Conservation (phyloP, 2,797 vertebrate species). For the Pantherophis alleghaniensis region DNA sequence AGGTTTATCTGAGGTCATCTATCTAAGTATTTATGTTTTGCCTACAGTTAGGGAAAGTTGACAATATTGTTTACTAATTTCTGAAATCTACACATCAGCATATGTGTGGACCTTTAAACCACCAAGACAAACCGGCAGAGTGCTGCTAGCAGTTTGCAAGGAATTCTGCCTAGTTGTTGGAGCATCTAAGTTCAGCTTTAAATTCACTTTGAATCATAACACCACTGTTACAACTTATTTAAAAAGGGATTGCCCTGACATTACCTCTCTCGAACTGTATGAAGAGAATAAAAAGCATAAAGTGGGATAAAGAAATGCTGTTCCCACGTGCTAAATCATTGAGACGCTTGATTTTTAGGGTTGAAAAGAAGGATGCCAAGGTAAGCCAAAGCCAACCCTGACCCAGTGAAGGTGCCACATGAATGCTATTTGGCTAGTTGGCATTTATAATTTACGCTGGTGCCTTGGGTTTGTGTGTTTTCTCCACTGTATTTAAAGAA, state of each 20-base stretch:
- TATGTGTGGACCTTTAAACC: background rate
- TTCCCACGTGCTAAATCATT: background rate
- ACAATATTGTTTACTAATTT: constrained; percentile 49
- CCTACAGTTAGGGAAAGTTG: constrained; percentile 53
- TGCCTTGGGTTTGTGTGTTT: constrained; percentile 49
- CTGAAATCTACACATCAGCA: constrained; percentile 44
- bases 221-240: no score
- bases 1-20: constrained; percentile 50
- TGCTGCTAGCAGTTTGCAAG: background rate
- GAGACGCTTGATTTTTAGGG: constrained; percentile 20
- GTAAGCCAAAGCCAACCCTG: constrained; percentile 32
- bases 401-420: constrained; percentile 51
- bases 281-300: background rate
- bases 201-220: background rate
- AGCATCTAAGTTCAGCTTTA: background rate
- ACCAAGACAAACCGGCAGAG: constrained; percentile 20
- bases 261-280: background rate
- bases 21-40: constrained; percentile 11
- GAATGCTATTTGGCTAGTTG: constrained; percentile 35
- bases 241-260: background rate
- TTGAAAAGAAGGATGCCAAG: constrained; percentile 15
- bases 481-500: constrained; percentile 61
- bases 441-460: constrained; percentile 59
- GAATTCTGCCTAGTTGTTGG: background rate
- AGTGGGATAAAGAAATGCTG: background rate